A percentile compares a stretch with the other conserved stretches of the same genome.
phyloP scores from a whole-genome alignment of 2,797 vertebrate genomes.

The Sebastes hopkinsi region DNA sequence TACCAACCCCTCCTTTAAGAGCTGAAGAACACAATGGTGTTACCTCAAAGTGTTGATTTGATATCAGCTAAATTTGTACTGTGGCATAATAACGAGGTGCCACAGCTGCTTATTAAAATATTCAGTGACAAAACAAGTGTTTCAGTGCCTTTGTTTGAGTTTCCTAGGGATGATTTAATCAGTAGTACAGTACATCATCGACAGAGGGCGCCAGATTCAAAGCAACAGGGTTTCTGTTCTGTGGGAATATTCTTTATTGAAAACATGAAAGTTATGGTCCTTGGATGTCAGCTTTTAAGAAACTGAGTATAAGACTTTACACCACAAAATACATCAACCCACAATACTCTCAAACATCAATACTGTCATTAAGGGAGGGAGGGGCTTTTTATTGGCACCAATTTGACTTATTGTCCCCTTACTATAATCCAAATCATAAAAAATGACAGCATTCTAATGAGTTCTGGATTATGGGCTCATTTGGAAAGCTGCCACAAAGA shows the following conservation, averaged over 20 bases:
- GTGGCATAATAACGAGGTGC: not conserved
- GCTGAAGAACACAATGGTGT: not conserved
- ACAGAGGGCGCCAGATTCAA: constrained; percentile 65
- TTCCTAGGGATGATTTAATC: not conserved
- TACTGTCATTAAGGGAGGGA: not conserved
- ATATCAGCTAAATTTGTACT: not conserved
- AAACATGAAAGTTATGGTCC: constrained; percentile 14
- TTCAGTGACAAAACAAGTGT: not conserved
- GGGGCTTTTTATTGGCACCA: constrained; percentile 7
- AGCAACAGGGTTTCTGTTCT: constrained; percentile 26
- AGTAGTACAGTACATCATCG: constrained; percentile 15
- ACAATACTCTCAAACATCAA: constrained; percentile 16
- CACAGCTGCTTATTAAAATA: not conserved
- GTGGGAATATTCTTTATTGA: constrained; percentile 19
- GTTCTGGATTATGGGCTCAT: constrained; percentile 9
- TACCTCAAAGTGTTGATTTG: not conserved
- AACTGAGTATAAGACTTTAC: not conserved
- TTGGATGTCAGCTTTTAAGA: constrained; percentile 9
- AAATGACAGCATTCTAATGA: constrained; percentile 3
- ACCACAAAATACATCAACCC: constrained; percentile 10
- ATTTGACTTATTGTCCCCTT: not conserved
- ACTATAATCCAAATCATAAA: constrained; percentile 18
- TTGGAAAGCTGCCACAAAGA: constrained; percentile 12
- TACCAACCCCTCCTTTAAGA: not conserved
- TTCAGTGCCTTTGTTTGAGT: not conserved